Percentiles rank a stretch among this genome's conserved stretches.
Conservation (phyloP, 2,888 invertebrate species). For the Loripinus fragilis region DNA sequence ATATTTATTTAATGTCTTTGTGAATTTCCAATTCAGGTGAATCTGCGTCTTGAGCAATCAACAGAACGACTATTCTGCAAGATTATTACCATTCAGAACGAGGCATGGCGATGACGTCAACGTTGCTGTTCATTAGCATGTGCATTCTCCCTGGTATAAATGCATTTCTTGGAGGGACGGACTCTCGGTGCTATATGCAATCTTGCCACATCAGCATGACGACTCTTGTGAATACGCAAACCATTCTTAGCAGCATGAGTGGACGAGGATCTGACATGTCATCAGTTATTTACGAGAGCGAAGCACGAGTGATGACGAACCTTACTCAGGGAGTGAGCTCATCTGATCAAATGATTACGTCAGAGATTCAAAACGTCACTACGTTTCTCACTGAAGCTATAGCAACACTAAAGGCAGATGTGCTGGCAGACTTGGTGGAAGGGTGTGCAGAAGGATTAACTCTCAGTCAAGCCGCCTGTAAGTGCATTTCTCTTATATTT, state of each 20-base stretch:
- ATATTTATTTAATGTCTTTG: too few species aligned
- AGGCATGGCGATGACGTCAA: not conserved
- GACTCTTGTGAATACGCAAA: not conserved
- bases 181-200: not conserved
- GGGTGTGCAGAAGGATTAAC: not conserved
- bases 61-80: too few species aligned
- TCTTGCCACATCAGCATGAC: not conserved
- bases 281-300: not conserved
- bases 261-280: not conserved
- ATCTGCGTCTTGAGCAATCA: too few species aligned
- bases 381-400: not conserved
- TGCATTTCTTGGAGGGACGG: not conserved
- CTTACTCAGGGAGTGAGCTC: not conserved
- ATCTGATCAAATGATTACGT: not conserved
- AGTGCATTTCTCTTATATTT: too few species aligned
- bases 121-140: not conserved
- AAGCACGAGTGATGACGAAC: not conserved
- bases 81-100: too few species aligned
- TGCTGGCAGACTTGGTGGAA: not conserved
- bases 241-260: not conserved
- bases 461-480: not conserved
- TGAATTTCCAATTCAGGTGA: too few species aligned
- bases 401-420: not conserved
- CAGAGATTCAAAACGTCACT: not conserved
- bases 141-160: not conserved